Evolutionary conservation across 2,797 vertebrate species (phyloP).

Genomic region (Harpagifer antarcticus): DNA sequence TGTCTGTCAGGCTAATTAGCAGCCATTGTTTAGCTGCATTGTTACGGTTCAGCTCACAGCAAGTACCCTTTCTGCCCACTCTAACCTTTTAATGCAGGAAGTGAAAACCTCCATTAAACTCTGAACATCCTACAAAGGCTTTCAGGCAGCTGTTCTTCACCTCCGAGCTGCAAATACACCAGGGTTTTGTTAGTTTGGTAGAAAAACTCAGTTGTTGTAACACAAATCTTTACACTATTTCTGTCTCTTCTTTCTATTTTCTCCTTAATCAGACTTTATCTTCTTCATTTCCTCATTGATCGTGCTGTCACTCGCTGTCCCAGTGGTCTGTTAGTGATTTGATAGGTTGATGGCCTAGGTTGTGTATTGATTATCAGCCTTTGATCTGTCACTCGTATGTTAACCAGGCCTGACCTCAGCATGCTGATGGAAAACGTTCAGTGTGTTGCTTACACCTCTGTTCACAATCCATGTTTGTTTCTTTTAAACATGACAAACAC

Average conservation of each 20-base stretch:
- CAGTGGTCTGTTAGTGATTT: constrained; percentile 28
- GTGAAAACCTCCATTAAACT: constrained; percentile 29
- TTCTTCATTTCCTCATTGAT: constrained; percentile 44
- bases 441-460: background rate
- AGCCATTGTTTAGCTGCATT: constrained; percentile 26
- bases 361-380: constrained; percentile 52
- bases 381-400: constrained; percentile 59
- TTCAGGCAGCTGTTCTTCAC: constrained; percentile 22
- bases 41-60: constrained; percentile 49
- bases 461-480: background rate
- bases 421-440: constrained; percentile 10
- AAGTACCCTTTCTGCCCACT: background rate
- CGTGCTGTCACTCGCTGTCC: constrained; percentile 22
- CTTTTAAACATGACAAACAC: background rate
- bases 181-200: too few relatives aligned
- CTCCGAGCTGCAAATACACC: background rate
- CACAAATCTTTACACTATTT: background rate
- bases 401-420: constrained; percentile 29
- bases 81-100: constrained; percentile 56
- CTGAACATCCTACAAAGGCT: constrained; percentile 15
- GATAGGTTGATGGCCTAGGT: constrained; percentile 38
- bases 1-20: constrained; percentile 60
- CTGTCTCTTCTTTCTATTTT: background rate
- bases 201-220: background rate
- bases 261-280: constrained; percentile 17